These are phyloP conservation scores for Tipula unca DNA, from an alignment of 2,888 invertebrate species.

Conservation along the genomic window DNA sequence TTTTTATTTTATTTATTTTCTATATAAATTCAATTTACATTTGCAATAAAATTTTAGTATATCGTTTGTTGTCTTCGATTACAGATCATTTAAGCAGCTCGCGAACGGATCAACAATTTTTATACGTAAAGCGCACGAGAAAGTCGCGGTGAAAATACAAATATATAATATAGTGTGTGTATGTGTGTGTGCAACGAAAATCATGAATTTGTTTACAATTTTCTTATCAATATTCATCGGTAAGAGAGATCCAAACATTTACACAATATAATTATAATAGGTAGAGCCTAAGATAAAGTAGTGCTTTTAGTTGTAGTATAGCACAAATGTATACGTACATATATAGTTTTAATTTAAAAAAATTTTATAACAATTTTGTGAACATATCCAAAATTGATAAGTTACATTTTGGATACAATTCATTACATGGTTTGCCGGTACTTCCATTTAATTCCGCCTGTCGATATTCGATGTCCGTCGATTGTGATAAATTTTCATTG, in stretches of 20 bases:
- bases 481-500: slow-evolving; percentile 51
- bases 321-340: too few species aligned
- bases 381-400: slow-evolving; percentile 14
- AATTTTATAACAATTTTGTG: slow-evolving; percentile 9
- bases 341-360: too few species aligned
- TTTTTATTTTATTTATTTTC: background rate
- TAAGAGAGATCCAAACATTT: background rate
- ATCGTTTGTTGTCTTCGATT: background rate
- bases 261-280: background rate
- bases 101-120: background rate
- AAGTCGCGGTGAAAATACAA: background rate
- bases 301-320: background rate
- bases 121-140: background rate
- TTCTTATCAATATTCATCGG: background rate
- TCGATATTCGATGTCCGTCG: slow-evolving; percentile 62
- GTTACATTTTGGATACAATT: slow-evolving; percentile 17
- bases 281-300: background rate
- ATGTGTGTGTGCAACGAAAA: background rate
- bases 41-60: background rate
- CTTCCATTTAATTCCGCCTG: slow-evolving; percentile 62
- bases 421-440: slow-evolving; percentile 33
- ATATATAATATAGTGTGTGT: background rate
- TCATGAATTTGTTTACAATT: background rate
- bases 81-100: background rate
- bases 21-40: slow-evolving; percentile 14